Conservation (phyloP, 2,113 vertebrate species). For the Pyrgilauda ruficollis region DNA sequence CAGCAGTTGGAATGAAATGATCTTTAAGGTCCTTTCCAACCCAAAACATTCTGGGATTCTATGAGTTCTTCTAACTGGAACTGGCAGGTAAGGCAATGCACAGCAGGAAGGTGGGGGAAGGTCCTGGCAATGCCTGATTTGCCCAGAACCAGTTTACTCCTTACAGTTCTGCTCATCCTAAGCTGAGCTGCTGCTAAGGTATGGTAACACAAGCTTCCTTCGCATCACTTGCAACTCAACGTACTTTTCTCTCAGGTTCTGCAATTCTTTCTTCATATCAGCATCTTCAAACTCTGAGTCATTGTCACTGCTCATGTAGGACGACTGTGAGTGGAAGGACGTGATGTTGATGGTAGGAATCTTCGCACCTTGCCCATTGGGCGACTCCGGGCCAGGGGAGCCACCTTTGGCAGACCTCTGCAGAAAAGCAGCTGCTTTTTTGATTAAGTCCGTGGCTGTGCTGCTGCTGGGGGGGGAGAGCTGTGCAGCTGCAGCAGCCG, state of each 20-base stretch:
- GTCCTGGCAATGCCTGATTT: not conserved
- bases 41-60: not conserved
- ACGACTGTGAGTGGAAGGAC: slow-evolving; percentile 83
- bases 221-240: not conserved
- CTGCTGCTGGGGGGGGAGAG: slow-evolving; percentile 72
- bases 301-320: slow-evolving; percentile 95
- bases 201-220: not conserved
- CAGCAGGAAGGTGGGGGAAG: not conserved
- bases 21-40: not conserved
- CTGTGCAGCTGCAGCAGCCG: slow-evolving; percentile 67
- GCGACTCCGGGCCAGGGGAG: slow-evolving; percentile 81
- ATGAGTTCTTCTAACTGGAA: not conserved
- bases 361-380: slow-evolving; percentile 75
- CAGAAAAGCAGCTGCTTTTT: slow-evolving; percentile 89
- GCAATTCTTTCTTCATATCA: slow-evolving; percentile 90
- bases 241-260: slow-evolving; percentile 93
- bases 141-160: not conserved
- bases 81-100: not conserved
- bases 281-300: slow-evolving; percentile 95
- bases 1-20: not conserved
- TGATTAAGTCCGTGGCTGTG: slow-evolving; percentile 84
- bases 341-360: slow-evolving; percentile 82
- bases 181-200: not conserved
- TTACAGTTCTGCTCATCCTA: not conserved
- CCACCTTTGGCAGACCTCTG: slow-evolving; percentile 83